Conservation (phyloP, 2,113 vertebrate species). For the Engystomops pustulosus region DNA sequence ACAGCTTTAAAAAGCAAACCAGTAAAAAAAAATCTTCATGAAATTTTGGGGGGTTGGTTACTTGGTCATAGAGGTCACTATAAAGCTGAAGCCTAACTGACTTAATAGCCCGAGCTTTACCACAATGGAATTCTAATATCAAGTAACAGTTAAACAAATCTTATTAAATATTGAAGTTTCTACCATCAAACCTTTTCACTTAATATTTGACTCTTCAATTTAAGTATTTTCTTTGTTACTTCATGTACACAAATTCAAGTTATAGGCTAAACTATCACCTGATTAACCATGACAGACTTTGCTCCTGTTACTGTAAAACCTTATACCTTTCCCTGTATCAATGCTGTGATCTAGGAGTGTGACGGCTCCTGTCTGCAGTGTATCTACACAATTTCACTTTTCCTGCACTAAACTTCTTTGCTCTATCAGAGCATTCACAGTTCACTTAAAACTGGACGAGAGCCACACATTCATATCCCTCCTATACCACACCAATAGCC, state of each 20-base stretch:
- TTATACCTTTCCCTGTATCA: background rate
- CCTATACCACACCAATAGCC: slow-evolving; percentile 66
- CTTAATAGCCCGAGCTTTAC: background rate
- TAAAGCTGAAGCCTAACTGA: background rate
- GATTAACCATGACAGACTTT: background rate
- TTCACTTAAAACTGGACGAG: slow-evolving; percentile 63
- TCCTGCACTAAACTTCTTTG: slow-evolving; percentile 39
- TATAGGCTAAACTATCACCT: background rate
- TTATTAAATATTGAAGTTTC: too few species aligned
- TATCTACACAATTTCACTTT: slow-evolving; percentile 58
- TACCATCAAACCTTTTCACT: background rate
- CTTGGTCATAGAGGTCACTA: too few species aligned
- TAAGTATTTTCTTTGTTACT: slow-evolving; percentile 3
- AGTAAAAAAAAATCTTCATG: too few species aligned
- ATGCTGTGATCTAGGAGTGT: slow-evolving; percentile 8
- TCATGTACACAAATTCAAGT: background rate
- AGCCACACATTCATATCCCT: slow-evolving; percentile 64
- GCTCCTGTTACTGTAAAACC: slow-evolving; percentile 14
- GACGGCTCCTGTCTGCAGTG: slow-evolving; percentile 51
- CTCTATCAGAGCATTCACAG: slow-evolving; percentile 60
- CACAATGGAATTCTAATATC: background rate
- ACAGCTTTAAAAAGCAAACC: too few species aligned
- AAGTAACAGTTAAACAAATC: background rate
- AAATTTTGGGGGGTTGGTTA: too few species aligned
- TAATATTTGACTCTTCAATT: background rate